Conservation (phyloP, 2,888 invertebrate genomes). For the Nephrotoma appendiculata region DNA sequence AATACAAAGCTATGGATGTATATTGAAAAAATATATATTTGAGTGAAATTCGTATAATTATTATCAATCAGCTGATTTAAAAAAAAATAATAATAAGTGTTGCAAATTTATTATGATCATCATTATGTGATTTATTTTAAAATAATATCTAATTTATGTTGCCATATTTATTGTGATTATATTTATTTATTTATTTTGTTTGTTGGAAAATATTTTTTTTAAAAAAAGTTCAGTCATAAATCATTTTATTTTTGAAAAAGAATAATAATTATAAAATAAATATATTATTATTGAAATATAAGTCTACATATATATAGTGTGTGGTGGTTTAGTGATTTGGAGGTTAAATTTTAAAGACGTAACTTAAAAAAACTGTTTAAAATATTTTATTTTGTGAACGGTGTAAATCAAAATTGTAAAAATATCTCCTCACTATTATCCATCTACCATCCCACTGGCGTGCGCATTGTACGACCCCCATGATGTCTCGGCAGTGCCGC, state of each 20-base stretch:
- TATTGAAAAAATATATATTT: background rate
- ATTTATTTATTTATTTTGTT: background rate
- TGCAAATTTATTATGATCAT: background rate
- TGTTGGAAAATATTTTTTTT: background rate
- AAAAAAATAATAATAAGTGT: background rate
- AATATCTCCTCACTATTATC: slow-evolving; percentile 35
- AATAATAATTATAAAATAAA: background rate
- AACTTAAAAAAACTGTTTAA: slow-evolving; percentile 2
- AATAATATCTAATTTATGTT: background rate
- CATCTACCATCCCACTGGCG: slow-evolving; percentile 37
- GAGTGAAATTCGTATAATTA: background rate
- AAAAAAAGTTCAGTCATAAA: background rate
- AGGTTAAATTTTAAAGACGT: background rate
- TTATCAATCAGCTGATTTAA: background rate
- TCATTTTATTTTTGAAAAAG: background rate
- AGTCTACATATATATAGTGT: background rate
- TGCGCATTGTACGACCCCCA: slow-evolving; percentile 37
- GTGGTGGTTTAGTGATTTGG: background rate
- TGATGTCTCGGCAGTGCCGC: slow-evolving; percentile 38
- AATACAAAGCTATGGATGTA: background rate
- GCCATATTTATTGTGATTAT: background rate
- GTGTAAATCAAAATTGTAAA: slow-evolving; percentile 23
- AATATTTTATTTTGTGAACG: slow-evolving; percentile 11
- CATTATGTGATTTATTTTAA: background rate
- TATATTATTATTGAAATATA: background rate